phyloP scores from a whole-genome alignment of 2,113 vertebrate genomes.

The Pristiophorus japonicus region DNA sequence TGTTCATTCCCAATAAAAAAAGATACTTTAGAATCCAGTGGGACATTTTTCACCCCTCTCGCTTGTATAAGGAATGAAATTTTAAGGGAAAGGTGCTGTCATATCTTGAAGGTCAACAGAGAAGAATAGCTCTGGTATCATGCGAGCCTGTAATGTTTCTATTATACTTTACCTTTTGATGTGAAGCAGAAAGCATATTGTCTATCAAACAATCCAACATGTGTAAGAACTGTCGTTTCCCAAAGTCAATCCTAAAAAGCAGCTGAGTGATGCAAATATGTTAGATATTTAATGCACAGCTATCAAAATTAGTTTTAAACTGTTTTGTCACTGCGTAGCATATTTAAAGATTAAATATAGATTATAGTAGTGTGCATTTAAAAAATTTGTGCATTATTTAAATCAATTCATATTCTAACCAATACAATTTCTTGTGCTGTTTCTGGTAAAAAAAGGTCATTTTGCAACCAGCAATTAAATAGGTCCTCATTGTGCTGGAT shows the following conservation, averaged over 20 bases:
- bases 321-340: not conserved
- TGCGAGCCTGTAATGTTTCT: not conserved
- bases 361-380: not conserved
- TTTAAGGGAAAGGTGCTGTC: not conserved
- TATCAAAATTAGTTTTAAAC: not conserved
- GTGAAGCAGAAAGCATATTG: not conserved
- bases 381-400: not conserved
- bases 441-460: not conserved
- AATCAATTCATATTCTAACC: not conserved
- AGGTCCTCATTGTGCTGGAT: not conserved
- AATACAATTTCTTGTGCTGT: not conserved
- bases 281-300: not conserved
- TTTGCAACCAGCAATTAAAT: slow-evolving; percentile 17
- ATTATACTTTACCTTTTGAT: not conserved
- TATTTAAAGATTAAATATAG: not conserved
- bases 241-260: not conserved
- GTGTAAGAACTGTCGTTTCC: not conserved
- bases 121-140: not conserved
- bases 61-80: not conserved
- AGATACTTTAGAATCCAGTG: not conserved
- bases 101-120: slow-evolving; percentile 15
- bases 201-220: not conserved
- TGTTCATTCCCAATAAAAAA: not conserved
- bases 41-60: not conserved
- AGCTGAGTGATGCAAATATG: not conserved